Conservation (phyloP, 2,113 vertebrate genomes). For the Gymnocephalus cernua region DNA sequence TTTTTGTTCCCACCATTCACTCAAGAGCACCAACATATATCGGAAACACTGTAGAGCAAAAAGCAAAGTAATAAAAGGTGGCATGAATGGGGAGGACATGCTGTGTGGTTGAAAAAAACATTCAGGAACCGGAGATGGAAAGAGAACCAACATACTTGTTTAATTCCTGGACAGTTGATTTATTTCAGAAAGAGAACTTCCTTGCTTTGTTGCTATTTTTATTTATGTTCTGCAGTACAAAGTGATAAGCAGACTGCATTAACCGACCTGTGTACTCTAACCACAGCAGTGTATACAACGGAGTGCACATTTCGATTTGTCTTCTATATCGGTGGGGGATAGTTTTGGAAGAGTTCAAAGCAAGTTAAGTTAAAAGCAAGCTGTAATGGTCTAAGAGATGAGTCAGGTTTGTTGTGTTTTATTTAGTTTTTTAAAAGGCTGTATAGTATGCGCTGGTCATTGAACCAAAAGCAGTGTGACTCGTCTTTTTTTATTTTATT, state of each 20-base stretch:
- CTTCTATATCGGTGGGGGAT: neutral
- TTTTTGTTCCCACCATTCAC: constrained; percentile 53
- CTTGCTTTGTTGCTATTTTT: neutral
- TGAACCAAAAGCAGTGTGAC: neutral
- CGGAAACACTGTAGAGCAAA: constrained; percentile 42
- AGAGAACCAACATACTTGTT: neutral
- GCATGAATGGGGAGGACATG: neutral
- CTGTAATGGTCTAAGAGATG: neutral
- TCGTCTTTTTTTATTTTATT: neutral
- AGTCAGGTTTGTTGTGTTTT: neutral
- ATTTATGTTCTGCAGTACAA: neutral
- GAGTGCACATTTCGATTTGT: neutral
- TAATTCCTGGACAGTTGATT: neutral
- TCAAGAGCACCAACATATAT: constrained; percentile 35
- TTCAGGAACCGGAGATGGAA: neutral
- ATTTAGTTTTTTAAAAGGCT: neutral
- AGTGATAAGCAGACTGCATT: neutral
- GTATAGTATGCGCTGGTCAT: neutral
- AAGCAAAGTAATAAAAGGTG: neutral
- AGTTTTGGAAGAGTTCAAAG: neutral
- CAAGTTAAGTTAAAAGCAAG: neutral
- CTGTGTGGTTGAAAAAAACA: neutral
- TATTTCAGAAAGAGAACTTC: neutral
- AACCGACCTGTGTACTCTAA: neutral
- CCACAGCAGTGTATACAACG: neutral